Conservation (phyloP, 2,888 invertebrate genomes). For the Nemoura dubitans region DNA sequence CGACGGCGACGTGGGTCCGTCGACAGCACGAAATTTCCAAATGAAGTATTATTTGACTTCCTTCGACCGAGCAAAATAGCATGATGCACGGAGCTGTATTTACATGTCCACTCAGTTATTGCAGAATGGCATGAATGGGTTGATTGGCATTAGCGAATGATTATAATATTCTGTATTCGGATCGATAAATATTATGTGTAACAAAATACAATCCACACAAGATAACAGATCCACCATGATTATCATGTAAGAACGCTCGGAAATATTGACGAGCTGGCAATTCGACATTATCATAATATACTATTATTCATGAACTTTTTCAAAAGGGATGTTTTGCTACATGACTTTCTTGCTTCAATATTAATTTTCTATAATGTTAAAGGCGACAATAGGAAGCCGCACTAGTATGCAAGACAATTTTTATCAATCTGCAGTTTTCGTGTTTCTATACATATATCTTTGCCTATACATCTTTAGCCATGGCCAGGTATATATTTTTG, state of each 20-base stretch:
- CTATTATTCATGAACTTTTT: not conserved
- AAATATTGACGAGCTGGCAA: not conserved
- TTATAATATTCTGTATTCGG: not conserved
- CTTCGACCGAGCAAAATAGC: not conserved
- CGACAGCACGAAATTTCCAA: not conserved
- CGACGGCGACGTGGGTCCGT: not conserved
- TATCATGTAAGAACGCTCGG: not conserved
- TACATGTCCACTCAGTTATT: not conserved
- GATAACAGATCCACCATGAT: not conserved
- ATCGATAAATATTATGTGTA: not conserved
- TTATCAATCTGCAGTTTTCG: not conserved
- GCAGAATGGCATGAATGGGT: constrained; percentile 9
- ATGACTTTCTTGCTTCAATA: not conserved
- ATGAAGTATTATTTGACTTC: not conserved
- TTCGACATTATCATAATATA: no score
- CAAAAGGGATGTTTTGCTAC: not conserved
- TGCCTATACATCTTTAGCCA: not conserved
- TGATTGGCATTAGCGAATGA: constrained; percentile 19
- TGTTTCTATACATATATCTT: no score
- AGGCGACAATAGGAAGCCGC: not conserved
- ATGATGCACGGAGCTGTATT: constrained; percentile 1
- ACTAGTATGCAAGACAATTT: not conserved
- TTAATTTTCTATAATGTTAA: not conserved
- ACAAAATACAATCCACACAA: not conserved
- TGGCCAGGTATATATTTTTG: not conserved